phyloP scores from a whole-genome alignment of 2,797 vertebrate species.

The Scleropages formosus region DNA sequence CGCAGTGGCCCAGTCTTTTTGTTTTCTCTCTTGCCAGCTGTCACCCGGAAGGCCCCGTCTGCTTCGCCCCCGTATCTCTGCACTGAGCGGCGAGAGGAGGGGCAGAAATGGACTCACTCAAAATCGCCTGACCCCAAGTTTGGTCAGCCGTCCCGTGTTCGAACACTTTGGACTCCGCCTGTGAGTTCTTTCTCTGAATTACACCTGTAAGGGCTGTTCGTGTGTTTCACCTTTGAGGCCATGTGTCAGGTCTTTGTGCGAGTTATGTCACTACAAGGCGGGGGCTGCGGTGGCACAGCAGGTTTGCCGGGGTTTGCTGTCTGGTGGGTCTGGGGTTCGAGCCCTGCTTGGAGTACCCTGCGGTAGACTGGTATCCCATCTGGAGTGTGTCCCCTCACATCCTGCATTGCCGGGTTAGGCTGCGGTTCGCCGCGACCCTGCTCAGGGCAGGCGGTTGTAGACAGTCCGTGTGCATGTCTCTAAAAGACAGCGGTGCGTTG shows the following conservation, averaged over 20 bases:
- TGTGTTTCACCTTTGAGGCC: neutral
- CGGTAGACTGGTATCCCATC: too few relatives aligned
- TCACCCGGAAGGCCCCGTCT: neutral
- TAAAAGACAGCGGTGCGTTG: too few relatives aligned
- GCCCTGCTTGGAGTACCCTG: too few relatives aligned
- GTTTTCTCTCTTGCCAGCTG: neutral
- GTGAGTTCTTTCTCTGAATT: neutral
- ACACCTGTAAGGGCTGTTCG: neutral
- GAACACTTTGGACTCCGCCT: neutral
- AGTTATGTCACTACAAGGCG: too few relatives aligned
- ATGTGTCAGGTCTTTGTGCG: neutral
- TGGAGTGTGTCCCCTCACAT: too few relatives aligned
- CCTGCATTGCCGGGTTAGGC: too few relatives aligned
- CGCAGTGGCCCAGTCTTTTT: neutral
- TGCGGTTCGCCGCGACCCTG: too few relatives aligned
- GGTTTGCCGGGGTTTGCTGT: too few relatives aligned
- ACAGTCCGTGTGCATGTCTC: too few relatives aligned
- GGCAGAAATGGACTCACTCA: conserved; percentile 2
- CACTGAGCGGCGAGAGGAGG: neutral
- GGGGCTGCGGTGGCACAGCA: too few relatives aligned
- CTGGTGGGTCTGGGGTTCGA: too few relatives aligned
- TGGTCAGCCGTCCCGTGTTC: neutral
- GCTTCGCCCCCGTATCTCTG: neutral
- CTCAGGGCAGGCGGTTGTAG: too few relatives aligned
- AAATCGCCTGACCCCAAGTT: neutral